A percentile compares a stretch with the other conserved stretches of the same genome.
These are phyloP conservation scores for Megalops atlanticus DNA, from an alignment of 2,113 vertebrate genomes.

Conservation along the genomic window DNA sequence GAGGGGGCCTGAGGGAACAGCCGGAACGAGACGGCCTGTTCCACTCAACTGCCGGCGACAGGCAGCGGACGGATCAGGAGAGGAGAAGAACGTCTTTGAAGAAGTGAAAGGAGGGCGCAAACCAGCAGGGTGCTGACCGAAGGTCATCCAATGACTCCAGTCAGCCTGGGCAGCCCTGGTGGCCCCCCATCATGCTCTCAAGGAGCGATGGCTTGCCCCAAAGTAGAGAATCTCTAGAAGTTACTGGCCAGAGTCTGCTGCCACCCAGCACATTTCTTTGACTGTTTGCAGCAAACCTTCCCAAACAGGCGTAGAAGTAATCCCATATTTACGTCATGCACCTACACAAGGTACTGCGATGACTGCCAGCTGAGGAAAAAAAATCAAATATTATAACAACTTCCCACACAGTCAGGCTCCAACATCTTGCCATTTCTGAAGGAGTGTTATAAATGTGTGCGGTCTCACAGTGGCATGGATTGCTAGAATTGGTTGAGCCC, in stretches of 20 bases:
- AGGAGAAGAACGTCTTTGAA: neutral
- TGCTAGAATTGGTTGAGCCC: neutral
- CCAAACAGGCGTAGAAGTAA: neutral
- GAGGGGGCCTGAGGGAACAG: neutral
- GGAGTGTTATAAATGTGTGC: neutral
- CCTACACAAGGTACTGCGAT: neutral
- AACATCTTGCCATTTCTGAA: neutral
- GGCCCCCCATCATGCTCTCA: neutral
- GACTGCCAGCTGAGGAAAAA: neutral
- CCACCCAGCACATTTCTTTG: neutral
- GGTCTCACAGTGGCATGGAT: neutral
- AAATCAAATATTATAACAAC: neutral
- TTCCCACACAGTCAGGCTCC: too few relatives aligned
- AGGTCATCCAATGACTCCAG: neutral
- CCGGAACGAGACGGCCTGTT: neutral
- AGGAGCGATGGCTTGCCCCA: neutral
- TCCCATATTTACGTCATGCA: neutral
- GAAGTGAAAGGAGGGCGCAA: neutral
- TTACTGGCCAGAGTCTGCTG: too few relatives aligned
- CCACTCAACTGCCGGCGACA: too few relatives aligned
- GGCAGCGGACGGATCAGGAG: neutral
- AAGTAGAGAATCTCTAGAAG: too few relatives aligned
- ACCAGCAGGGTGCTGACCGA: too few relatives aligned
- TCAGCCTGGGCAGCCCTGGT: neutral
- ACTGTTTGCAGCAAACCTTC: neutral